Base-by-base conservation (phyloP, 2,797 vertebrate genomes). In the Carapus acus region DNA sequence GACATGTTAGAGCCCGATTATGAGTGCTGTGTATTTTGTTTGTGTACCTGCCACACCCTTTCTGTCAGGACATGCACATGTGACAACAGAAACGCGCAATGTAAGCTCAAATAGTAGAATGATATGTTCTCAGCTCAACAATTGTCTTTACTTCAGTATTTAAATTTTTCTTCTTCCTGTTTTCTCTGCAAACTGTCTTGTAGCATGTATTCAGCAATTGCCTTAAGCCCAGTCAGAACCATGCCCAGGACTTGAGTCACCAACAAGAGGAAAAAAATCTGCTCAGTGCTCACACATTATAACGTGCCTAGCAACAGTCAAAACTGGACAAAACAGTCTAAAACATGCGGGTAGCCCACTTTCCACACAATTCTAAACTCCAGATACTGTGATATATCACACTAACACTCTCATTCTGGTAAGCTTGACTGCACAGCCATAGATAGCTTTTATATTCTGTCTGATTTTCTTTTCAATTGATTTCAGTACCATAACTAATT, bases 181-280 rank as follows among this genome's bases (percentile, higher is more conserved):
- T n/a, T n/a, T n/a, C n/a, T n/a, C n/a, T n/a, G n/a, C n/a, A n/a
- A n/a, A 7, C 3, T 33, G 31, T 2, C 47, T 68, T 52, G 38
- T 47, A 65, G 55, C 64, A 39, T 61, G 40, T 43, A 29, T 56
- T 72, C 34, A 61, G 67, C 56, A 47, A 34, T 62, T 78, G 62
- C 76, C 72, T 7, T 18, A 46, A 46, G 74, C 54, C 69, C 57
- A 77, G 75, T 65, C 62, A 62, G 67, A 20, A 42, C 58, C 75
- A 58, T 68, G 74, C 74, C 77, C 76, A 75, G 79, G 66, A 81
- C 65, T 5, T 87, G 86, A 86, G 78, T 86, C 84, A 85, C 71
- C 69, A 16, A 58, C 69, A 16, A 58, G 61, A 77, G 82, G 81
- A 86, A 86, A 75, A n/a, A 81, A 86, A 83, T 85, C 76, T 63